Base-by-base conservation (phyloP, 2,113 vertebrate genomes). In the Steatornis caripensis region DNA sequence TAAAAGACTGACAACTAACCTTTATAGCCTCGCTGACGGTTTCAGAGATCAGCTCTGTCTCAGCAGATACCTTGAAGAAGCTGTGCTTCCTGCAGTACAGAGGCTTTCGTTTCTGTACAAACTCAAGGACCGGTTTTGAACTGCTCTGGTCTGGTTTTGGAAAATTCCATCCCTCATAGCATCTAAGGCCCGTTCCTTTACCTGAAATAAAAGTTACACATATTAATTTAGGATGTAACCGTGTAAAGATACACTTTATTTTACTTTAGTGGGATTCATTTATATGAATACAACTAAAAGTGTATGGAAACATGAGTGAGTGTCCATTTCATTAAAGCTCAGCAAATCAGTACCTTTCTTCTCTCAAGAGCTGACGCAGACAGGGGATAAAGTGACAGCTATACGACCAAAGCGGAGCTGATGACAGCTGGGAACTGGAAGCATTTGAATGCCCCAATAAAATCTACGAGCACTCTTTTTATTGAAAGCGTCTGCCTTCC, bases 391-490 rank as follows among this genome's bases (percentile, higher is more conserved):
- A 93, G 81, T 83, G 82, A 96, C 93, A 88, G 27, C 57, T 77
- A 22, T 83, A 83, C 30, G 58, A 62, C 55, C 66, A 27, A 93
- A 94, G 82, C 11, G 5, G 84, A 89, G 57, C 77, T 91, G 92
- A 72, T 96, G 95, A 93, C 90, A 89, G 90, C 68, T 94, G 93
- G 92, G 91, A 96, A 93, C 83, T 90, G 93, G 79, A 86, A 88
- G 71, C 71, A 62, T 69, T 57, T 92, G 86, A 94, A 96, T 89
- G 86, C 69, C 54, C 43, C 94, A 96, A 95, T 87, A 92, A 94
- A 97, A 95, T 84, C 83, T 86, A n/a, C 64, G 89, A 96, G 65
- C 86, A 34, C 45, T 82, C 69, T 77, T 93, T 92, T 95, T 95
- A 91, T 81, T 92, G 84, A 95, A 93, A 90, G 72, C 0, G 55